phyloP scores from a whole-genome alignment of 1,140 invertebrate genomes.

The Chymomyza costata region DNA sequence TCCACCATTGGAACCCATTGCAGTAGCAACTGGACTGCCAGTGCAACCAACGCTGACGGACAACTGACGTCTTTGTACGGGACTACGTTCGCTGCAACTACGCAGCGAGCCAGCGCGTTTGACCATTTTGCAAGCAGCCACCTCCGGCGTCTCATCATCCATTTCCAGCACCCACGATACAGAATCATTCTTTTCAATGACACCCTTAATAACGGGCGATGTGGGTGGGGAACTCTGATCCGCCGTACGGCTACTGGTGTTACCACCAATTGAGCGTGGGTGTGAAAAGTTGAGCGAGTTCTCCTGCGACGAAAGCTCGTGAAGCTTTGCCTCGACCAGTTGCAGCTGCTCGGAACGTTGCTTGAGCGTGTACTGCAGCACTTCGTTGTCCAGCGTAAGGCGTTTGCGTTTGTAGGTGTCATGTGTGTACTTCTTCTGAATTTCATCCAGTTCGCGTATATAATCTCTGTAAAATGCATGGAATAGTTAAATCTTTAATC shows the following conservation, averaged over 20 bases:
- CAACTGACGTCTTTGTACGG: constrained; percentile 72
- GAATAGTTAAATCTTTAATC: background rate
- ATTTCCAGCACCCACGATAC: constrained; percentile 89
- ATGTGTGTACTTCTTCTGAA: constrained; percentile 83
- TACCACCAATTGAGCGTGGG: constrained; percentile 21
- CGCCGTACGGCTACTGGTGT: constrained; percentile 11
- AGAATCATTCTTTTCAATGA: constrained; percentile 88
- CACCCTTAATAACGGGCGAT: constrained; percentile 83
- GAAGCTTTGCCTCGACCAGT: constrained; percentile 51
- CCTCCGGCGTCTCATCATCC: constrained; percentile 81
- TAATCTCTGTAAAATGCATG: constrained; percentile 76
- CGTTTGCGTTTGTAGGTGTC: constrained; percentile 86
- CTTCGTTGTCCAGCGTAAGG: constrained; percentile 88
- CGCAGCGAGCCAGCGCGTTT: constrained; percentile 78
- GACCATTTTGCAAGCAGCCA: constrained; percentile 79
- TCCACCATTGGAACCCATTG: constrained; percentile 25
- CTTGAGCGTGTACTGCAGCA: constrained; percentile 88
- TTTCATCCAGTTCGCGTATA: constrained; percentile 80
- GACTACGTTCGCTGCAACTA: constrained; percentile 55
- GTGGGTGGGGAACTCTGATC: constrained; percentile 77
- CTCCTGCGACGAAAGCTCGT: constrained; percentile 41
- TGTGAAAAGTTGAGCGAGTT: constrained; percentile 9
- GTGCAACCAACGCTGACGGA: constrained; percentile 54
- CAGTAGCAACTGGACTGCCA: constrained; percentile 3
- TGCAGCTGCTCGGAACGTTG: constrained; percentile 79